Conservation (phyloP, 1,140 invertebrate genomes). For the Drosophila setifemur region DNA sequence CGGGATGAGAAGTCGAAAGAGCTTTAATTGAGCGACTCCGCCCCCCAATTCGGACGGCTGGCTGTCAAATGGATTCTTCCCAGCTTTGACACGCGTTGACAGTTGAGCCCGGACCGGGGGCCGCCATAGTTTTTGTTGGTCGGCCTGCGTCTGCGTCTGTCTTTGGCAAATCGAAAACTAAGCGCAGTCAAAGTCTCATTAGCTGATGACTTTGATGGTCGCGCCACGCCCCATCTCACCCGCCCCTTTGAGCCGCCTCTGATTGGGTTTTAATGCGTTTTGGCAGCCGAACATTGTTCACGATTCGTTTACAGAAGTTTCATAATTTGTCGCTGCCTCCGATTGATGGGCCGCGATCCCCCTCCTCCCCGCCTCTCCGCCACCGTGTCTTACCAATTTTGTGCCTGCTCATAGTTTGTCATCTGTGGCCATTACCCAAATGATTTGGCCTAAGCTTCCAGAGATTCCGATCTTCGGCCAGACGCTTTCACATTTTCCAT, state of each 20-base stretch:
- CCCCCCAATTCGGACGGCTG: constrained; percentile 5
- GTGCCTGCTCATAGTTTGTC: constrained; percentile 34
- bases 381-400: constrained; percentile 11
- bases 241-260: constrained; percentile 20
- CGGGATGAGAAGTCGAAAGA: constrained; percentile 25
- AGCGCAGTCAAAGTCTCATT: constrained; percentile 78
- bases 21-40: constrained; percentile 69
- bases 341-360: constrained; percentile 36
- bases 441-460: constrained; percentile 45
- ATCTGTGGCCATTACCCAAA: constrained; percentile 68
- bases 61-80: constrained; percentile 66
- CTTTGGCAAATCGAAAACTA: constrained; percentile 72
- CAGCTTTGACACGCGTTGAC: constrained; percentile 68
- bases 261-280: constrained; percentile 80
- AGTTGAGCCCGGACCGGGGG: constrained; percentile 56
- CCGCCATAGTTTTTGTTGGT: constrained; percentile 35
- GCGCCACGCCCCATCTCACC: neutral
- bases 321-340: constrained; percentile 44
- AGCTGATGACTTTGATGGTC: constrained; percentile 68
- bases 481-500: constrained; percentile 64
- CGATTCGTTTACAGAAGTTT: constrained; percentile 49
- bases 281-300: constrained; percentile 59
- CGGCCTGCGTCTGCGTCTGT: neutral
- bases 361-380: neutral
- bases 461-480: constrained; percentile 35